Evolutionary conservation across 1,140 invertebrate species (phyloP), one percentile per base, ranked within the genome.

Genomic region (Zaprionus nigranus): DNA sequence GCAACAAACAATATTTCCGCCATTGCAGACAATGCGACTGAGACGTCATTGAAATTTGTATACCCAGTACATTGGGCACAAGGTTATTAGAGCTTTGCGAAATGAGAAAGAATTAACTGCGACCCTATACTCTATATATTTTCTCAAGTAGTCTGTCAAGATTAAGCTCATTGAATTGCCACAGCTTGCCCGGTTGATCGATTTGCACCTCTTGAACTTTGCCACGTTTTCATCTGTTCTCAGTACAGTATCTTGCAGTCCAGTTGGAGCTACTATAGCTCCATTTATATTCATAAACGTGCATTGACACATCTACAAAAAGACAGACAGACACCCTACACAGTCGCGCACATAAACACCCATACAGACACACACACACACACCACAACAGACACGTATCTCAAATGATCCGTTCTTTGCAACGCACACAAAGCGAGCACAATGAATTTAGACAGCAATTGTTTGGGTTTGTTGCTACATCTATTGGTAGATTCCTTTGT

Each of bases 391-490:
- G 15, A 51, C 46, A 63, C 30, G 20, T 76, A 64, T 59, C 61
- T 60, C 69, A 62, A 70, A 78, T 79, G 84, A 88, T 87, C 71
- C 81, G 67, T 87, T 81, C 81, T 54, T 81, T 73, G 64, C 69
- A 51, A 22, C 28, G 24, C 43, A 40, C 54, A 88, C 85, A 88
- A 88, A 84, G 66, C 64, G 57, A 40, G 58, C 68, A 88, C 84
- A 88, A 88, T 88, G 78, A 81, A 75, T 88, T 88, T 88, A 90
- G 84, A 88, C 85, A 90, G 70, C 85, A 80, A 88, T 88, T 88
- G 84, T 88, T 88, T 75, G 78, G 75, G 61, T 75, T 81, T 83
- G 79, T 82, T 49, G 43, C 26, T 65, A 61, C 65, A 75, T 64
- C 54, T 60, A 60, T 75, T 75, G 70, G 43, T 71, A 46, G 54